Base-by-base conservation (phyloP, 2,888 invertebrate species). In the Mimas tiliae region DNA sequence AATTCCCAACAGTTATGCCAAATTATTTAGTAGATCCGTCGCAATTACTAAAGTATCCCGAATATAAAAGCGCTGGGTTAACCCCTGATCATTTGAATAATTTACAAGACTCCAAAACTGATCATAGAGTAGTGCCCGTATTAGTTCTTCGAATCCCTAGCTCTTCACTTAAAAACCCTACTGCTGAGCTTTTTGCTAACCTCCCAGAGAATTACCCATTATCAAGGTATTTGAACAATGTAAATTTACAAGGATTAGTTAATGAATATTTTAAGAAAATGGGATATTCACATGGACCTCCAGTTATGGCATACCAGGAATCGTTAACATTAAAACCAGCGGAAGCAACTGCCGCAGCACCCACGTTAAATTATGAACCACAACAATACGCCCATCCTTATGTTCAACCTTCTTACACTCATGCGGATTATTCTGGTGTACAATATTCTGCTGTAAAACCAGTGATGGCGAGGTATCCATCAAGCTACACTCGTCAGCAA, bases 111-210 rank as follows among this genome's bases (percentile, higher is more conserved):
- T 78, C 88, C 21, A 86, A 86, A 47, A 77, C 85, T 11, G 85
- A 88, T 65, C 88, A 91, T 52, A 87, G 90, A 74, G 93, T 94
- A 1, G 94, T 95, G 6, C 95, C 95, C 7, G 95, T 95, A 14
- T 85, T 95, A 69, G 94, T 95, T 21, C 76, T 95, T 50, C 90
- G 94, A 78, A 93, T 95, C 48, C 95, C 94, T 53, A 95, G 94
- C 67, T 94, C 94, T 6, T 95, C 94, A 66, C 77, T 95, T 0
- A 88, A 87, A 62, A 94, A 94, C 75, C 94, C 94, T 0, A 84
- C 91, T 8, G 92, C 93, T 34, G 94, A 94, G 71, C 74, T 95
- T 1, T 94, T 95, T 76, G 92, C 95, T 0, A 94, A 94, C 73
- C 79, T 95, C 66, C 95, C 95, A 0, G 88, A 94, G 51, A 91